These are phyloP conservation scores for Clitarchus hookeri DNA, from an alignment of 2,888 invertebrate genomes.

Conservation along the genomic window DNA sequence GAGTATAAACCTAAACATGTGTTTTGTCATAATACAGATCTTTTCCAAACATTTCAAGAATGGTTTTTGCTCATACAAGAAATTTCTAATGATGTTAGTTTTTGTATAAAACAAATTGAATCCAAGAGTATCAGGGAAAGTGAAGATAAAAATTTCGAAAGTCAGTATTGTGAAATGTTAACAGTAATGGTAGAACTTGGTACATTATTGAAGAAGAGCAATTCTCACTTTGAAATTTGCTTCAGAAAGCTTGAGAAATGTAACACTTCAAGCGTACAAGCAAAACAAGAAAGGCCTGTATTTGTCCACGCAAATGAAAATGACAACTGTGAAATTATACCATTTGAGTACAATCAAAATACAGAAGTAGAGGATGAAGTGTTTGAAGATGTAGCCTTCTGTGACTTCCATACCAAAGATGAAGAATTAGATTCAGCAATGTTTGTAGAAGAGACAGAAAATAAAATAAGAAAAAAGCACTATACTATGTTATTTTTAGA, in stretches of 20 bases:
- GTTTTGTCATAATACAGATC: background rate
- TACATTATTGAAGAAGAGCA: background rate
- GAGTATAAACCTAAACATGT: background rate
- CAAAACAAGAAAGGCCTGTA: background rate
- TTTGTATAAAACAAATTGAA: slow-evolving; percentile 9
- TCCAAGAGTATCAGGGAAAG: background rate
- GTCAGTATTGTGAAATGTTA: background rate
- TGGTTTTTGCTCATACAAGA: background rate
- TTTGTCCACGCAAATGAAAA: background rate
- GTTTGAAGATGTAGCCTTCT: background rate
- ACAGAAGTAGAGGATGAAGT: background rate
- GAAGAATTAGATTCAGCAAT: background rate
- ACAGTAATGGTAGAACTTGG: background rate
- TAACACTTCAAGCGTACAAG: background rate
- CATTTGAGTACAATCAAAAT: background rate
- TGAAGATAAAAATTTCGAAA: background rate
- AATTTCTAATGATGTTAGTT: background rate
- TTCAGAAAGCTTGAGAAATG: background rate
- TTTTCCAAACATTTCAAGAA: background rate
- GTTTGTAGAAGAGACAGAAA: background rate
- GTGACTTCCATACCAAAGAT: background rate
- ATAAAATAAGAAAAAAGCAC: slow-evolving; percentile 5
- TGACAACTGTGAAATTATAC: background rate
- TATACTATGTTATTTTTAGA: background rate
- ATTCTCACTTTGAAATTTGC: background rate